Evolutionary conservation across 2,797 vertebrate genomes (phyloP).

Genomic region (Tolypeutes matacus): DNA sequence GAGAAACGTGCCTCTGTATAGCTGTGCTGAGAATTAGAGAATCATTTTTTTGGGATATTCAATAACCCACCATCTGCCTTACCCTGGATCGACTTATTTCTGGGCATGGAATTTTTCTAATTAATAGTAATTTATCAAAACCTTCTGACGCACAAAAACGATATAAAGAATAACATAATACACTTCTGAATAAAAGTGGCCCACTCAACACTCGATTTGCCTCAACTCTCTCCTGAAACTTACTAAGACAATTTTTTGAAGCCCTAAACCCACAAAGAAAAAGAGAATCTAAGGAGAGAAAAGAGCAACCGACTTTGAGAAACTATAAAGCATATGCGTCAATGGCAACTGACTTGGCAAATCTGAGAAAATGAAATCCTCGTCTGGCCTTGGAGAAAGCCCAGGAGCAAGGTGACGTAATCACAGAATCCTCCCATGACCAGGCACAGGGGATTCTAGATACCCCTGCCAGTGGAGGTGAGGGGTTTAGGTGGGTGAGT

Average conservation of each 20-base stretch:
- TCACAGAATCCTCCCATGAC: not conserved
- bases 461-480: not conserved
- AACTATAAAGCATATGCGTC: not conserved
- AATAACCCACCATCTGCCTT: not conserved
- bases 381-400: not conserved
- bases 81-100: not conserved
- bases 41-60: not conserved
- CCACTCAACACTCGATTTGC: not conserved
- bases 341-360: not conserved
- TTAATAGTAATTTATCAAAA: slow-evolving; percentile 36
- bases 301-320: not conserved
- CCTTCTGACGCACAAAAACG: not conserved
- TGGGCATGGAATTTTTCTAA: slow-evolving; percentile 28
- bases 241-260: not conserved
- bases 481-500: not conserved
- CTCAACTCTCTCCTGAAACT: not conserved
- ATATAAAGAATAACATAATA: not conserved
- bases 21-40: not conserved
- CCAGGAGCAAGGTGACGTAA: not conserved
- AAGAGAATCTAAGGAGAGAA: not conserved
- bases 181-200: not conserved
- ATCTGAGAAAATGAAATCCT: not conserved
- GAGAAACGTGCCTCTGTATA: not conserved
- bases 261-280: not conserved
- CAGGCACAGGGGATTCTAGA: not conserved